A percentile compares a stretch with the other conserved stretches of the same genome.
Conservation (phyloP, 2,113 vertebrate species). For the Cervus canadensis region DNA sequence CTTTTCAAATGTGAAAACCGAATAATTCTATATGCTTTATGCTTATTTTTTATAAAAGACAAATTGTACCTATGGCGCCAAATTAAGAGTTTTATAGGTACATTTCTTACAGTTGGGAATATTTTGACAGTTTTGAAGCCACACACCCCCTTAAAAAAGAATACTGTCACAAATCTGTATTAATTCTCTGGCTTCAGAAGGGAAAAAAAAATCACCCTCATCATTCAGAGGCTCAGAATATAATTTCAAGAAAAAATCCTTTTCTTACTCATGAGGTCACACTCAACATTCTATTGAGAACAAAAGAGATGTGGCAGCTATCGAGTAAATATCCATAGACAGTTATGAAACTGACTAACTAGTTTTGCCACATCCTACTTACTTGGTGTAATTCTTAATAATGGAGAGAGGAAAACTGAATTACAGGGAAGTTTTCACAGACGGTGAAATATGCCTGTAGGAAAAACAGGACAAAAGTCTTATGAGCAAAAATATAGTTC, state of each 20-base stretch:
- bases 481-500: background rate
- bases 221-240: background rate
- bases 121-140: slow-evolving; percentile 17
- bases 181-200: background rate
- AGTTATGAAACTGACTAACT: background rate
- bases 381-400: slow-evolving; percentile 55
- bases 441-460: slow-evolving; percentile 38
- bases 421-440: slow-evolving; percentile 3
- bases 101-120: background rate
- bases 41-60: background rate
- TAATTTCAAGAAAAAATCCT: slow-evolving; percentile 8
- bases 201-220: background rate
- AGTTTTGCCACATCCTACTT: slow-evolving; percentile 45
- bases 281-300: slow-evolving; percentile 21
- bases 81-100: background rate
- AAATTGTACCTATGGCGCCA: background rate
- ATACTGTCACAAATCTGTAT: background rate
- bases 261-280: background rate
- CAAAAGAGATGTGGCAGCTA: background rate
- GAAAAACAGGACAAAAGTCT: slow-evolving; percentile 15
- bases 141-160: background rate
- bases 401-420: slow-evolving; percentile 47
- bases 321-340: background rate
- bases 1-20: background rate
- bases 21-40: background rate